Evolutionary conservation across 2,888 invertebrate genomes (phyloP).

Genomic region (Mycalesis mineus): DNA sequence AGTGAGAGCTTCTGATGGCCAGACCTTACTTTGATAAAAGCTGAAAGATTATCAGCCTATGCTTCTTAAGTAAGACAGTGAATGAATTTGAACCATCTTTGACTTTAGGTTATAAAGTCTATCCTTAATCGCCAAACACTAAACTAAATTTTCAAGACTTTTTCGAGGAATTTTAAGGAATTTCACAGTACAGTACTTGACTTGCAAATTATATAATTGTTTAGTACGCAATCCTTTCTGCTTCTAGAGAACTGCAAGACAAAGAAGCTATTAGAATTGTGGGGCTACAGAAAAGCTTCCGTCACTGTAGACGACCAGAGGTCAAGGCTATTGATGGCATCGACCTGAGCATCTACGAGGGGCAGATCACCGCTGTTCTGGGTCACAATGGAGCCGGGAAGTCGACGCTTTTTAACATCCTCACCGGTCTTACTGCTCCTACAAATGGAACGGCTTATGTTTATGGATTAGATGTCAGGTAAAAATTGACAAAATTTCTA

Average conservation of each 20-base stretch:
- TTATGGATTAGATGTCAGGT: slow-evolving; percentile 86
- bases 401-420: slow-evolving; percentile 90
- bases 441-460: slow-evolving; percentile 85
- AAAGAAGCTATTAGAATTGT: slow-evolving; percentile 86
- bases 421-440: slow-evolving; percentile 88
- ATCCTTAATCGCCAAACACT: no score
- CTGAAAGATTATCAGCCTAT: no score
- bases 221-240: not conserved
- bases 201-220: no score
- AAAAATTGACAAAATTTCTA: slow-evolving; percentile 24
- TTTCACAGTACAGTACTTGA: no score
- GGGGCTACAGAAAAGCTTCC: slow-evolving; percentile 84
- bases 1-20: no score
- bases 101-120: no score
- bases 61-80: no score
- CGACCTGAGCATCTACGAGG: slow-evolving; percentile 89
- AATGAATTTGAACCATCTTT: no score
- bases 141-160: no score
- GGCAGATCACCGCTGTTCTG: slow-evolving; percentile 89
- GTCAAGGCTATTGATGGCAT: slow-evolving; percentile 87
- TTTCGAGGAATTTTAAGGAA: no score
- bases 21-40: no score
- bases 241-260: slow-evolving; percentile 80
- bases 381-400: slow-evolving; percentile 94
- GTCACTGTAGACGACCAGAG: slow-evolving; percentile 82